Evolutionary conservation across 2,797 vertebrate genomes (phyloP), one percentile per base, ranked within the genome.

Genomic region (Phoebastria nigripes): DNA sequence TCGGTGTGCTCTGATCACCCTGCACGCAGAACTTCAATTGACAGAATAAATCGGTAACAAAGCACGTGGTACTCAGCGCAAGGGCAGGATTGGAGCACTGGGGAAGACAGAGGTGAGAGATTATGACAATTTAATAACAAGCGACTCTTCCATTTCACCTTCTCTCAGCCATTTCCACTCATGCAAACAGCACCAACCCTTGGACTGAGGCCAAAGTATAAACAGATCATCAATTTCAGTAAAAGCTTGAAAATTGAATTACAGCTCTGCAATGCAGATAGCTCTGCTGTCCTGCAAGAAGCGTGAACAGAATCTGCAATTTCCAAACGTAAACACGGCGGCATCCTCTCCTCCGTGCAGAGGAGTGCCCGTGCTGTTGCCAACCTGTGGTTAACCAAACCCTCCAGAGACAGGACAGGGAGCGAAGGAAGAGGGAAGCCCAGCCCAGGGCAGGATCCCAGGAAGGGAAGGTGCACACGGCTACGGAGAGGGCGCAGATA

Each of bases 61-160:
- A 73, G 46, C 25, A 16, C 1, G 0, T 1, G 8, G 55, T 4
- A 11, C 2, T 0, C 25, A 11, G 70, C 1, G 0, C 59, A 12
- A 69, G 51, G 47, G 37, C 44, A 54, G 54, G n/a, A 65, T 12
- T 22, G 15, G 65, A 59, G 29, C 37, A 4, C 26, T 3, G 25
- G 15, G 42, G 26, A 49, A 62, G 39, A 42, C 20, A 35, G 62
- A 82, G 49, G 19, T 41, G 28, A 24, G 37, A 52, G 15, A 25
- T 39, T 5, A 31, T 6, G 55, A 51, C 47, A 47, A 44, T 80
- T 80, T 69, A 74, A 35, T 51, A 76, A 79, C 21, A 33, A 93
- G 49, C 8, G 6, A 26, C 59, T 80, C 51, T 51, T 77, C 26
- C 35, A 21, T 49, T 49, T 66, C 65, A 54, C 42, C 31, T 91